Evolutionary conservation across 2,888 invertebrate species (phyloP).

Genomic region (Euclidia mi): DNA sequence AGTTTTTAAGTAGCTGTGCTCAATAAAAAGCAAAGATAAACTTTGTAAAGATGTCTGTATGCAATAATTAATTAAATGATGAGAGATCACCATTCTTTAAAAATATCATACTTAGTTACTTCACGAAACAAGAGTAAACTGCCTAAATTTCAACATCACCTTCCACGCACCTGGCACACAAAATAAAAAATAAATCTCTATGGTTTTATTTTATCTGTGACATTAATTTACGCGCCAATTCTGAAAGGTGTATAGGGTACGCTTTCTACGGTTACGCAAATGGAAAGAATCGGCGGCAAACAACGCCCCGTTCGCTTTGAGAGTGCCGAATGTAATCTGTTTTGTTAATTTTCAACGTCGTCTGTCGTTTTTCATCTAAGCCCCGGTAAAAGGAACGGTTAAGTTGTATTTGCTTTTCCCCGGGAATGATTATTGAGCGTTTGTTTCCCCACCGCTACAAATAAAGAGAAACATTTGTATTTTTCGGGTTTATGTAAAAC

Average conservation of each 20-base stretch:
- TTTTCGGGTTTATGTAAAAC: conserved; percentile 20
- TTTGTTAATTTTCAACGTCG: conserved; percentile 86
- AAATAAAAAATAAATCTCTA: conserved; percentile 28
- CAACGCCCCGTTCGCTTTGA: conserved; percentile 79
- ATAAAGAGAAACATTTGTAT: conserved; percentile 36
- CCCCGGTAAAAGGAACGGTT: conserved; percentile 65
- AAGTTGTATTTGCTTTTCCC: conserved; percentile 64
- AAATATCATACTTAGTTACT: too few species aligned
- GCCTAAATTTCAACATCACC: too few species aligned
- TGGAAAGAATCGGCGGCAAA: conserved; percentile 82
- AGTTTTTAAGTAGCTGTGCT: not conserved
- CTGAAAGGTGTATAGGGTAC: conserved; percentile 55
- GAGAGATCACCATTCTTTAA: too few species aligned
- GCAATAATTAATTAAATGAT: too few species aligned
- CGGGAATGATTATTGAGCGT: conserved; percentile 66
- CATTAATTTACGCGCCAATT: conserved; percentile 53
- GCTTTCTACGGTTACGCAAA: conserved; percentile 70
- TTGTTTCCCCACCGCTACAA: conserved; percentile 51
- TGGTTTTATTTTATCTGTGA: conserved; percentile 49
- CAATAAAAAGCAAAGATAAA: too few species aligned
- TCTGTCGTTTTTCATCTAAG: conserved; percentile 76
- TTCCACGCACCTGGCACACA: conserved; percentile 12
- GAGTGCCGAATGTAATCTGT: conserved; percentile 83
- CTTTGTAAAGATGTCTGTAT: too few species aligned
- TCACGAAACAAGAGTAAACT: too few species aligned